phyloP scores from a whole-genome alignment of 1,140 invertebrate genomes.

The Trichogramma pretiosum region DNA sequence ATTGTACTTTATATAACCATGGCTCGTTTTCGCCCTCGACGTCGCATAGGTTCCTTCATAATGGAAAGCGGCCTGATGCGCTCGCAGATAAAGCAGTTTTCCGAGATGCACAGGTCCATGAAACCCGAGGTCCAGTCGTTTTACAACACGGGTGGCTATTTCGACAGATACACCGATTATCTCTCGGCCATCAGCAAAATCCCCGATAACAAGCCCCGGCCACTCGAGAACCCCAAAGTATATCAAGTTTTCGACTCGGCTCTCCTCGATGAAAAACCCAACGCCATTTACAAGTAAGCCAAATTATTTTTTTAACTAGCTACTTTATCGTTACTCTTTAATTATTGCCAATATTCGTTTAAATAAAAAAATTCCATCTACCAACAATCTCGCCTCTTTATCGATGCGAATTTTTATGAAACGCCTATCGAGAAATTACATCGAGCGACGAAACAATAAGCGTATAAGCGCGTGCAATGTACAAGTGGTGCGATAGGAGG shows the following conservation, averaged over 20 bases:
- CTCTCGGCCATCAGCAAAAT: constrained; percentile 36
- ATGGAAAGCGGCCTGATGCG: constrained; percentile 49
- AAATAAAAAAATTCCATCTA: too few relatives aligned
- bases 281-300: constrained; percentile 47
- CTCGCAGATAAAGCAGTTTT: constrained; percentile 43
- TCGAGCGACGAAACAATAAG: too few relatives aligned
- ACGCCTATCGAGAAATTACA: too few relatives aligned
- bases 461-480: too few relatives aligned
- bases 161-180: constrained; percentile 47
- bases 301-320: too few relatives aligned
- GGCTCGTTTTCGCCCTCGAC: too few relatives aligned
- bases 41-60: constrained; percentile 47
- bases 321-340: too few relatives aligned
- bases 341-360: too few relatives aligned
- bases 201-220: background rate
- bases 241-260: constrained; percentile 48
- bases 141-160: constrained; percentile 49
- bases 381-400: too few relatives aligned
- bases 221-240: background rate
- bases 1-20: too few relatives aligned
- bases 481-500: too few relatives aligned
- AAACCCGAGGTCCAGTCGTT: constrained; percentile 42
- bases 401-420: too few relatives aligned
- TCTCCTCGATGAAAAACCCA: constrained; percentile 44
- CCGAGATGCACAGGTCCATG: constrained; percentile 48